phyloP scores from a whole-genome alignment of 2,888 invertebrate species.

The Andrena trimmerana region DNA sequence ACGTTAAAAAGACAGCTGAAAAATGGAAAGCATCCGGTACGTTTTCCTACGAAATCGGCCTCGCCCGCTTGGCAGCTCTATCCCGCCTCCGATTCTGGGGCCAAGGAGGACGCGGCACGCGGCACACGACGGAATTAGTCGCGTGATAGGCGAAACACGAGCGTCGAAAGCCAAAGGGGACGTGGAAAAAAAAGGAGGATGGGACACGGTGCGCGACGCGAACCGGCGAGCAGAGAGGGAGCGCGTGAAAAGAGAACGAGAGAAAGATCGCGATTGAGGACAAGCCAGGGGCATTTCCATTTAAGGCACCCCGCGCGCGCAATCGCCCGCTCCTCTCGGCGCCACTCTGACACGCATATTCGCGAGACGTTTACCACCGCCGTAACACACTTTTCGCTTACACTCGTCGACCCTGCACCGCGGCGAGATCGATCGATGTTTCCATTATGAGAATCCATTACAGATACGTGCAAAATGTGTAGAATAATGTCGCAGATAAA shows the following conservation, averaged over 20 bases:
- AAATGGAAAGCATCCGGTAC: no score
- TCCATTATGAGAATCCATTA: background rate
- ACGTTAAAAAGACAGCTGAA: no score
- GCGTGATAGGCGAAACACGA: background rate
- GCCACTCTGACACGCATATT: conserved; percentile 57
- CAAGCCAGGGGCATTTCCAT: conserved; percentile 69
- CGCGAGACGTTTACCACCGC: conserved; percentile 35
- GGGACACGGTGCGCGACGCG: background rate
- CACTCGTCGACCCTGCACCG: background rate
- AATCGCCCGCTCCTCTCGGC: conserved; percentile 46
- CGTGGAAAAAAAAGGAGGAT: background rate
- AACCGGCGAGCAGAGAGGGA: background rate
- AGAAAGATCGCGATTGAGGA: conserved; percentile 60
- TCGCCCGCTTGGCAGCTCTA: background rate
- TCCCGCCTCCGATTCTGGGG: background rate
- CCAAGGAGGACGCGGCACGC: conserved; percentile 11
- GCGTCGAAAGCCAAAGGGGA: background rate
- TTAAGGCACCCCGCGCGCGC: conserved; percentile 62
- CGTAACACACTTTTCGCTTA: conserved; percentile 8
- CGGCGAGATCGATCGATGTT: background rate
- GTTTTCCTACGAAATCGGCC: no score
- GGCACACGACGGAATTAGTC: conserved; percentile 13
- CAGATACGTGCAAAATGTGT: background rate
- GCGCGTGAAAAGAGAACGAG: conserved; percentile 27
- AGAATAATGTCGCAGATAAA: background rate